Base-by-base conservation (phyloP, 2,113 vertebrate species). In the Perognathus longimembris region DNA sequence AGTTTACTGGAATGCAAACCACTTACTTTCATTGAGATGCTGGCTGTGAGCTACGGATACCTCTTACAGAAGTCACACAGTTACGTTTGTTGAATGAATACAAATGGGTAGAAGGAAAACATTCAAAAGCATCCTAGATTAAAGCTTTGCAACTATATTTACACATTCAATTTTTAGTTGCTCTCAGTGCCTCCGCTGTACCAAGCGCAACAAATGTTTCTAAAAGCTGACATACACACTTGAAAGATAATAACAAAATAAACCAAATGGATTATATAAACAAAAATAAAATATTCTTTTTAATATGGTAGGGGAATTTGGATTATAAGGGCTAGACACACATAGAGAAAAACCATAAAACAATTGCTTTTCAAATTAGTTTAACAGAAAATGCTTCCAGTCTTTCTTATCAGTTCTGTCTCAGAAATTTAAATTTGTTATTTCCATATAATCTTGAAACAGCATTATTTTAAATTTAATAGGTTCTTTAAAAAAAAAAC, bases 391-490 rank as follows among this genome's bases (percentile, higher is more conserved):
- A 94, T 71, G 59, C 78, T 85, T 70, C 76, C 34, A 94, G 83
- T 4, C 34, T 91, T 88, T 79, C 74, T 74, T 77, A 36, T 38
- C 57, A 54, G 82, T 87, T 90, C 80, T 70, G 42, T 91, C 84
- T 24, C 15, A 36, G 64, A 78, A 94, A 96, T 91, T 87, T 80
- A 71, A 92, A 82, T 71, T 74, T 40, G 42, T 88, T 85, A 94
- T 92, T 95, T 96, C 76, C 59, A 94, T 87, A 70, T 92, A 96
- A 57, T 85, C 83, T 91, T 88, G 84, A 96, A 90, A 80, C 78
- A 67, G 69, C 15, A 28, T 90, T 92, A 92, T 92, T 97, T 96
- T 94, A 89, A 94, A 89, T 96, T 93, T 95, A 96, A 76, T 89
- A 70, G 88, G 30, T 70, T 89, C 7, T 8, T 42, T 63, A 97